phyloP scores from a whole-genome alignment of 1,140 invertebrate species.

The Drosophila prosaltans region DNA sequence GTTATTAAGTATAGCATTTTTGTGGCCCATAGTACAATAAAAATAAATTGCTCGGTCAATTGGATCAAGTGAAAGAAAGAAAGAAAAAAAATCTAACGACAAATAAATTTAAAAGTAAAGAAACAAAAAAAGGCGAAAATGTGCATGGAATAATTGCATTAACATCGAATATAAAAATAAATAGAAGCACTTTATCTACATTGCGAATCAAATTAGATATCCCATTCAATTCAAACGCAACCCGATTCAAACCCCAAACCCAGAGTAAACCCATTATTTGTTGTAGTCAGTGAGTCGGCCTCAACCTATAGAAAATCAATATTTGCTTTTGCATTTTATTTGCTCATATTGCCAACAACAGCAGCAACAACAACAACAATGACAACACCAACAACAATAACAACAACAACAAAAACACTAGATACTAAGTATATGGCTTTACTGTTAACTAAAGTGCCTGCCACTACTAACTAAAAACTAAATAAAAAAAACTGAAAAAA shows the following conservation, averaged over 20 bases:
- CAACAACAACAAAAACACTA: constrained; percentile 22
- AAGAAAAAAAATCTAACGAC: neutral
- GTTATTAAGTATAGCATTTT: no score
- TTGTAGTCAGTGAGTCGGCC: neutral
- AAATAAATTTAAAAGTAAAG: neutral
- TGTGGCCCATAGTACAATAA: no score
- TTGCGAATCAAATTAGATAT: constrained; percentile 5
- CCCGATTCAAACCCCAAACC: neutral
- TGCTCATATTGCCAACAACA: constrained; percentile 42
- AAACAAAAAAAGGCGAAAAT: neutral
- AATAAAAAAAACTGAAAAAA: neutral
- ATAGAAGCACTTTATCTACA: constrained; percentile 3
- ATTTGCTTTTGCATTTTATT: constrained; percentile 25
- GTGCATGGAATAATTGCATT: constrained; percentile 6
- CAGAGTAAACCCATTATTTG: neutral
- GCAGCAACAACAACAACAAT: constrained; percentile 16
- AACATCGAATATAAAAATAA: neutral
- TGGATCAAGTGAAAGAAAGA: neutral
- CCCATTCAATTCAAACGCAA: constrained; percentile 1
- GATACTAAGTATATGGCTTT: constrained; percentile 23
- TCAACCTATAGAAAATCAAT: constrained; percentile 20
- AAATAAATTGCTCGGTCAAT: neutral
- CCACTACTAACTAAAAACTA: constrained; percentile 10
- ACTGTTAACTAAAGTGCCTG: constrained; percentile 47
- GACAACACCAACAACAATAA: constrained; percentile 18